These are phyloP conservation scores for Drosophila bifasciata DNA, from an alignment of 1,140 invertebrate genomes.

Conservation along the genomic window DNA sequence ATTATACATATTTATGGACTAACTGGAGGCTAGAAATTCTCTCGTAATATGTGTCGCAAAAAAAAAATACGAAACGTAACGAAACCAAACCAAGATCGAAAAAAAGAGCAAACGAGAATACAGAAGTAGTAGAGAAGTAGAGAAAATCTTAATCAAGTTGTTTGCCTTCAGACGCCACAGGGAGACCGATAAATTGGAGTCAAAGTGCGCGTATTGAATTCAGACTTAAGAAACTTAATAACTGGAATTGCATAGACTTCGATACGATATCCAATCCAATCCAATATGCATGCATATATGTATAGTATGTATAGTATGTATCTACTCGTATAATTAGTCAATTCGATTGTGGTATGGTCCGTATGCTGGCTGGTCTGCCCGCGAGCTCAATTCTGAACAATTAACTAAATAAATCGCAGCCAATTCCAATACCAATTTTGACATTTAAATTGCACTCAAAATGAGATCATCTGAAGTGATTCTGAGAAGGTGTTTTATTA, in stretches of 20 bases:
- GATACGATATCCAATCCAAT: background rate
- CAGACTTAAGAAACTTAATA: conserved; percentile 40
- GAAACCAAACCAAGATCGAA: conserved; percentile 1
- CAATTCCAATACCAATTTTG: conserved; percentile 10
- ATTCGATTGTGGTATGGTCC: conserved; percentile 1
- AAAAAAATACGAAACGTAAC: conserved; percentile 9
- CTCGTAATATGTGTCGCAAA: background rate
- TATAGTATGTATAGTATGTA: no score
- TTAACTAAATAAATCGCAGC: conserved; percentile 34
- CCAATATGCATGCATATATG: conserved; percentile 1
- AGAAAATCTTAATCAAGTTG: conserved; percentile 46
- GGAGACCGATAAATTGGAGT: conserved; percentile 47
- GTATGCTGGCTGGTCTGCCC: background rate
- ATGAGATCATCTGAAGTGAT: conserved; percentile 20
- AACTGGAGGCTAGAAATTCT: conserved; percentile 12
- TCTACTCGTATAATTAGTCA: conserved; percentile 40
- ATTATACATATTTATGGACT: conserved; percentile 34
- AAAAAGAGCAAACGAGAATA: conserved; percentile 1
- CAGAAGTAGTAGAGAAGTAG: no score
- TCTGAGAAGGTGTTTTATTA: background rate
- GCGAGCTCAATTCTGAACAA: conserved; percentile 34
- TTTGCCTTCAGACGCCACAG: conserved; percentile 38
- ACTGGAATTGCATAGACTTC: conserved; percentile 31
- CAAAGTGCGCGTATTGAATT: conserved; percentile 56
- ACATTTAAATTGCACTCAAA: conserved; percentile 23